A percentile compares a stretch with the other conserved stretches of the same genome.
Evolutionary conservation across 2,113 vertebrate species (phyloP).

Genomic region (Noctilio leporinus): DNA sequence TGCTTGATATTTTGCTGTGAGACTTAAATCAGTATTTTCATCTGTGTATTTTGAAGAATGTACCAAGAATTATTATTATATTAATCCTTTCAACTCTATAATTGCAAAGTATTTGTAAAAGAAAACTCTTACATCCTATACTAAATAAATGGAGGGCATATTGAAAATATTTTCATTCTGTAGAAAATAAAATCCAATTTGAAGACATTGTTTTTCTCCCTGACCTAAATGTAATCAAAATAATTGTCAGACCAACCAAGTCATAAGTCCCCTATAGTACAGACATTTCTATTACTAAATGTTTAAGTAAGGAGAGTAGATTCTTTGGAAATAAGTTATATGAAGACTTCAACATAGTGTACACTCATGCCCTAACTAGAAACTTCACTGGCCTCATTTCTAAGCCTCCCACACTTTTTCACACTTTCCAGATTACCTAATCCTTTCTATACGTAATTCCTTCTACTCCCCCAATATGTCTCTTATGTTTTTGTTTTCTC

Average conservation of each 20-base stretch:
- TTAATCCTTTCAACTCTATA: conserved; percentile 30
- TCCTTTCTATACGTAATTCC: background rate
- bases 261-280: background rate
- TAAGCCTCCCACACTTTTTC: background rate
- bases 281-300: conserved; percentile 16
- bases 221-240: conserved; percentile 9
- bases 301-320: background rate
- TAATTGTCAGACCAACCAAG: conserved; percentile 6
- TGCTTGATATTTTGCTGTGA: background rate
- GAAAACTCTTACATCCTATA: conserved; percentile 8
- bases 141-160: background rate
- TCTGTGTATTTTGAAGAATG: background rate
- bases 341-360: background rate
- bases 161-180: conserved; percentile 44
- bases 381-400: background rate
- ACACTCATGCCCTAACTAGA: background rate
- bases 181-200: conserved; percentile 41
- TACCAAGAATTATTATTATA: conserved; percentile 30
- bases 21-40: conserved; percentile 14
- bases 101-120: conserved; percentile 22
- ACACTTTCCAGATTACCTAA: background rate
- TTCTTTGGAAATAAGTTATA: background rate
- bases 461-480: background rate
- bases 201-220: conserved; percentile 37
- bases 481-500: background rate